Evolutionary conservation across 23 tunicate genomes (phyloP).

Genomic region (Diplosoma virens): DNA sequence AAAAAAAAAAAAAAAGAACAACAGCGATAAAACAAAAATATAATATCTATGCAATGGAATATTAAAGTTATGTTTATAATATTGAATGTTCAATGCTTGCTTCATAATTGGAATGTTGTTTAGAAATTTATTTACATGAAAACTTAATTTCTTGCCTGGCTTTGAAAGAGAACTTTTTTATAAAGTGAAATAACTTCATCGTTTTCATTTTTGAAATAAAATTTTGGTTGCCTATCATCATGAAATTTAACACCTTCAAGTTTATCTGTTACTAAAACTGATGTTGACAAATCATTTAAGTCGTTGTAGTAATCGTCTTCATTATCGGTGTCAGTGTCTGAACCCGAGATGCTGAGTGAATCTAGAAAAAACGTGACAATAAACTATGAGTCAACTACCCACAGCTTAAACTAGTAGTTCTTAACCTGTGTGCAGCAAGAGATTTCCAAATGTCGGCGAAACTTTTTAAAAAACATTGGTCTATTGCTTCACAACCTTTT

Average conservation of each 20-base stretch:
- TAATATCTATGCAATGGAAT: no score
- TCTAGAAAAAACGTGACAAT: neutral
- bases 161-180: constrained; percentile 50
- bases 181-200: constrained; percentile 51
- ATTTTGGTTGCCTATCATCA: constrained; percentile 58
- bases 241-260: neutral
- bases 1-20: constrained; percentile 1
- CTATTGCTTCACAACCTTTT: no score
- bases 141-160: constrained; percentile 3
- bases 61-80: no score
- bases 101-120: no score
- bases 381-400: no score
- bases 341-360: constrained; percentile 79
- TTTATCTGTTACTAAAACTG: constrained; percentile 26
- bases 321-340: constrained; percentile 35
- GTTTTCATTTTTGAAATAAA: constrained; percentile 55
- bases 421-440: no score
- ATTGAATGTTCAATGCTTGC: no score
- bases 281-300: constrained; percentile 1
- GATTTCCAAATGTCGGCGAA: no score
- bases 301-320: constrained; percentile 12
- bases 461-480: no score
- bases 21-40: no score
- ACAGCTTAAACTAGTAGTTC: no score
- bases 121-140: no score